Conservation (phyloP, 2,888 invertebrate species). For the Clusia tigrina region DNA sequence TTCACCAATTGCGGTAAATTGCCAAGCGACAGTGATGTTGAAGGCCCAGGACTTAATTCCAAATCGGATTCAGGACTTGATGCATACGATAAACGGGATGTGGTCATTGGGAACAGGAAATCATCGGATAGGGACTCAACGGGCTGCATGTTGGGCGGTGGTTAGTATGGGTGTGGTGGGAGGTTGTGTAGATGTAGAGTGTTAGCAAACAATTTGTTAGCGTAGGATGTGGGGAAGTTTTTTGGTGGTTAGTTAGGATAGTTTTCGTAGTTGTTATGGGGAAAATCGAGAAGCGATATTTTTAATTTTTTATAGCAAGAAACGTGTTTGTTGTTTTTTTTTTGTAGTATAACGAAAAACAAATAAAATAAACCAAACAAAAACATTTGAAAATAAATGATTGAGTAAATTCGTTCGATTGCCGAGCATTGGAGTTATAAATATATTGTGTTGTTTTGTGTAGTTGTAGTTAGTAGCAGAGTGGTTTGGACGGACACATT, state of each 20-base stretch:
- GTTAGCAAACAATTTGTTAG: background rate
- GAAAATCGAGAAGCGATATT: background rate
- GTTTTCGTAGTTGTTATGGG: background rate
- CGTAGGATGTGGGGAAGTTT: background rate
- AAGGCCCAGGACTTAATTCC: constrained; percentile 82
- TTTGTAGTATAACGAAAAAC: constrained; percentile 39
- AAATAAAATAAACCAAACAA: constrained; percentile 20
- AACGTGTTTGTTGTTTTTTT: constrained; percentile 31
- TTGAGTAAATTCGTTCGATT: constrained; percentile 50
- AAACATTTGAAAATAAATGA: constrained; percentile 41
- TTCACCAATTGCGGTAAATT: constrained; percentile 74
- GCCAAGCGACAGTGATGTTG: constrained; percentile 68
- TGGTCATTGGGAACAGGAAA: constrained; percentile 98
- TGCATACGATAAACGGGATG: constrained; percentile 92
- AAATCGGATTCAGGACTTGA: constrained; percentile 96
- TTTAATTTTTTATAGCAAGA: constrained; percentile 40
- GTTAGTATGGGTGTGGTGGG: constrained; percentile 27
- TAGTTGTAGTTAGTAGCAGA: constrained; percentile 5
- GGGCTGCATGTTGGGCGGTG: constrained; percentile 73
- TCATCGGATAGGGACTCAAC: constrained; percentile 97
- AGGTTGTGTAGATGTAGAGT: background rate
- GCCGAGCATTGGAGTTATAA: constrained; percentile 48
- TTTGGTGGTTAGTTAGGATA: constrained; percentile 26
- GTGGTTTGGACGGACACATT: constrained; percentile 48
- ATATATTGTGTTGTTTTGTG: constrained; percentile 23